Percentiles rank a stretch among this genome's conserved stretches.
phyloP scores from a whole-genome alignment of 2,888 invertebrate species.

The Nymphalis polychloros region DNA sequence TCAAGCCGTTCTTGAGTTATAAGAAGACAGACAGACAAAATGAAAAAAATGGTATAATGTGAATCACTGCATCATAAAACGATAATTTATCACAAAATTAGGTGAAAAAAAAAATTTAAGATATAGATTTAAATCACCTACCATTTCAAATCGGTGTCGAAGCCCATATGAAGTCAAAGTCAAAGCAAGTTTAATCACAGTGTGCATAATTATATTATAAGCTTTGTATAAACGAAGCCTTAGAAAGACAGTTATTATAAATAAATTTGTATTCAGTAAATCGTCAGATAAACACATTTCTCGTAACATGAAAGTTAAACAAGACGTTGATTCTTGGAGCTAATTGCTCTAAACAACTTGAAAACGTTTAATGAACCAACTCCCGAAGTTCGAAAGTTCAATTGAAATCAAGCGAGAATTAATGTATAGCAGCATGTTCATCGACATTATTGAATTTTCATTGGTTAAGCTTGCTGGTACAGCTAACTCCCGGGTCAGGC shows the following conservation, averaged over 20 bases:
- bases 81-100: too few relatives aligned
- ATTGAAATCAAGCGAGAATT: conserved; percentile 31
- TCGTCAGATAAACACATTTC: conserved; percentile 32
- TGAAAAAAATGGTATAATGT: too few relatives aligned
- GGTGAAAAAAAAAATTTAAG: too few relatives aligned
- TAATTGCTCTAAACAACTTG: conserved; percentile 42
- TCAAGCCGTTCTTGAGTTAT: too few relatives aligned
- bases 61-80: too few relatives aligned
- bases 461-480: too few relatives aligned
- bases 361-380: conserved; percentile 37
- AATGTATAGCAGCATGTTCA: conserved; percentile 29
- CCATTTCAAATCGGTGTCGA: neutral
- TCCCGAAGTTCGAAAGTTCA: conserved; percentile 30
- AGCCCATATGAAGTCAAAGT: neutral
- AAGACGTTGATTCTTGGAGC: conserved; percentile 36
- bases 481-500: too few relatives aligned
- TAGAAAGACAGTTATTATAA: neutral
- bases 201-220: too few relatives aligned
- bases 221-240: neutral
- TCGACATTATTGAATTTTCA: conserved; percentile 12
- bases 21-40: too few relatives aligned
- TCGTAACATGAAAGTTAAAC: conserved; percentile 38
- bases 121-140: too few relatives aligned
- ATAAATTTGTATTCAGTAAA: conserved; percentile 10
- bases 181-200: too few relatives aligned